Base-by-base conservation (phyloP, 2,888 invertebrate genomes). In the Rhyacophila evoluta region DNA sequence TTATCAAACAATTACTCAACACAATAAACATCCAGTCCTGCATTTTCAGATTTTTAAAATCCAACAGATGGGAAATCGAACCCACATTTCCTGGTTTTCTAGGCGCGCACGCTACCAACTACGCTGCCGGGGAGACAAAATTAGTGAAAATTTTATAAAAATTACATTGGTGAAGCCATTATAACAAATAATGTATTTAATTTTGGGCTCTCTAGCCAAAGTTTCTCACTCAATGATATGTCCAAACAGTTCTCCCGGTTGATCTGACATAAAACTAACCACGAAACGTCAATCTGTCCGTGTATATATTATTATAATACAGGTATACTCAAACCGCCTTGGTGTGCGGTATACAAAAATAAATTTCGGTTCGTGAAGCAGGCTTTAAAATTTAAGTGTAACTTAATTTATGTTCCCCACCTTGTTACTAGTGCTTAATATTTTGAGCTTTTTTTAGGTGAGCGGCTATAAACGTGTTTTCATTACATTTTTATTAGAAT, bases 361-460 rank as follows among this genome's bases (percentile, higher is more conserved):
- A 73, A 73, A 73, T 73, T 73, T 73, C 25, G 55, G 36, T 25
- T 41, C 41, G 28, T 28, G 15, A 27, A 73, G 73, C 12, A 28
- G 73, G 38, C 73, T 73, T 73, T 73, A 73, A 39, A 69, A 69
- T 69, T 33, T 72, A 72, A 72, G 72, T 69, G 75, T 68, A 38
- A 19, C 75, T 68, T 75, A 75, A 75, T 75, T 75, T 75, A 75
- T 75, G 70, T 38, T 70, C 75, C 37, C 37, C 75, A 37, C 75
- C 68, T 75, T 75, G 69, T 68, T 27, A 68, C 55, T 69, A 38
- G 37, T 33, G 74, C 28, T 29, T 38, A 28, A 25, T 41, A 73
- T 73, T 28, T 41, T 39, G 73, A 55, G 55, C 19, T 55, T n/a
- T 55, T 39, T 55, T 55, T 55, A 55, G 55, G 55, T 55, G 55